Base-by-base conservation (phyloP, 1,140 invertebrate species). In the Heliconius melpomene region DNA sequence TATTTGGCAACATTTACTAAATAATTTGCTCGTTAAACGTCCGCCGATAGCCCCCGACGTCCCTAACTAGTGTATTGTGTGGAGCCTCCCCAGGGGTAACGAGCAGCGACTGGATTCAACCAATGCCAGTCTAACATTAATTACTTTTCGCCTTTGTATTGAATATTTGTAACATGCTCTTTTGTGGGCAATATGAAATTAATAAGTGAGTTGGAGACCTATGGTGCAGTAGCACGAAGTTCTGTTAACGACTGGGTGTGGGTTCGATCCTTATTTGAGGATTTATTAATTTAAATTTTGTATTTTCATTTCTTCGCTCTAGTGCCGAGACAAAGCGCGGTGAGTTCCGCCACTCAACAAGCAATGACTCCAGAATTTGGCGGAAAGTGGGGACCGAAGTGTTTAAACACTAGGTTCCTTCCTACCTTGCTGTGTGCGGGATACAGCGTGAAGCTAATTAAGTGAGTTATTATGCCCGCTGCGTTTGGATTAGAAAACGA, bases 1-100 rank as follows among this genome's bases (percentile, higher is more conserved):
- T 93, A 94, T 93, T 94, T 93, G 91, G 90, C 89, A 93, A 93
- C 93, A 93, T 94, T 94, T 93, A 94, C 89, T 93, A 93, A 94
- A 93, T 94, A 92, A 94, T 94, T 93, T 91, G 90, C 90, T 93
- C 93, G 93, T 93, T 93, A 94, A 93, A 93, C 89, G 90, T 87
- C 89, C 79, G 90, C 90, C 87, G 90, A 91, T 91, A 82, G 40
- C 77, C 80, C 80, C 77, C 79, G 18, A 18, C 60, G 20, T 73
- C 85, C 86, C 89, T 93, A 93, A 94, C 91, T 94, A 93, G 87
- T 81, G 91, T 87, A 93, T 93, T 94, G 92, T 94, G 86, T 85
- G 78, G 71, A 84, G 54, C 84, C 87, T 88, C 90, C 90, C 88
- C 57, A 83, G 85, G 87, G 87, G 76, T 84, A 82, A 84, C 83